Evolutionary conservation across 2,113 vertebrate genomes (phyloP), one percentile per base, ranked within the genome.

Genomic region (Proteles cristata): DNA sequence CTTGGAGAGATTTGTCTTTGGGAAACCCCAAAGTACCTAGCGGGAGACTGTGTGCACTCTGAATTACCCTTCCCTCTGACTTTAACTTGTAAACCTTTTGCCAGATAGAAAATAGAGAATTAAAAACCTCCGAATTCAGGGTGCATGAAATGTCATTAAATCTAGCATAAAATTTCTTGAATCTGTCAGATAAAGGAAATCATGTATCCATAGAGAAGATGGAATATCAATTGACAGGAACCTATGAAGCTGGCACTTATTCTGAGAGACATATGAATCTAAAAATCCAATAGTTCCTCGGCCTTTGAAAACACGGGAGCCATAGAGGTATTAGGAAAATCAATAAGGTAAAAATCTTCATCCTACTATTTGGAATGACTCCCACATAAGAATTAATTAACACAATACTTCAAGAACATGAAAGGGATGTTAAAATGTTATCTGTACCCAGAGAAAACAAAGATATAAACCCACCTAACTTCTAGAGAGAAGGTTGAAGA

Each of bases 101-200:
- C 66, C 33, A 73, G 19, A n/a, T 53, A 81, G 66, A 95, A 96
- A 97, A 90, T 90, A 79, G 81, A 96, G 84, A 98, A 96, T 96
- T 97, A 93, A 97, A 97, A 97, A 58, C 66, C 90, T 81, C 92
- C 39, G 61, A 97, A 96, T 95, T 82, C 92, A 98, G 53, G 19
- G 65, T 86, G 48, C 66, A 96, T 94, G 74, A 92, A 96, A 96
- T 97, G 92, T 97, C 97, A 97, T 97, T 98, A 97, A 96, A 94
- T 96, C 94, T 95, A 94, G 96, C 88, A 95, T 93, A 96, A 79
- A 76, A 66, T 95, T 93, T 97, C 81, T 96, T 97, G 76, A 96
- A 85, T 97, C 80, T 98, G 95, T 97, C 87, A 97, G 93, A 96
- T 96, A 92, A 97, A 97, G 87, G 81, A 97, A 97, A 76, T 97